Evolutionary conservation across 2,113 vertebrate genomes (phyloP).

Genomic region (Ornithorhynchus anatinus): DNA sequence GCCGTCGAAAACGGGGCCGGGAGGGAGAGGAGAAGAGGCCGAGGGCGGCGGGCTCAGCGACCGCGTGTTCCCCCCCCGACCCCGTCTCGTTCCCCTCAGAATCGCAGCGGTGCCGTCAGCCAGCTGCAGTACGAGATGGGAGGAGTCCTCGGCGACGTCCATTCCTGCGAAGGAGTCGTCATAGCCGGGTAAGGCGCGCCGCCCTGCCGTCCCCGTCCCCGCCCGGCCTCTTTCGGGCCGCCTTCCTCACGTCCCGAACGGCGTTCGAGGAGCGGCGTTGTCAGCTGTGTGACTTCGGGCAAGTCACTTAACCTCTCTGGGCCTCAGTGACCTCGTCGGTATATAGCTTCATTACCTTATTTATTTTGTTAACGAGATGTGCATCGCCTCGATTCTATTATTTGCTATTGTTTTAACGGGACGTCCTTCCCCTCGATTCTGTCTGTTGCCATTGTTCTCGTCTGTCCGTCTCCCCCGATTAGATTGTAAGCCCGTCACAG

Average conservation of each 20-base stretch:
- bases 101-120: slow-evolving; percentile 85
- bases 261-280: no score
- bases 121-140: slow-evolving; percentile 88
- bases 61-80: not conserved
- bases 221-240: not conserved
- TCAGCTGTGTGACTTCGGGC: no score
- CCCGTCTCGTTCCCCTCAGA: slow-evolving; percentile 70
- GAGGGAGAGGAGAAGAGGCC: not conserved
- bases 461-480: no score
- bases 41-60: not conserved
- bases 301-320: no score
- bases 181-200: slow-evolving; percentile 89
- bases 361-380: no score
- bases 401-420: no score
- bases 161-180: slow-evolving; percentile 80
- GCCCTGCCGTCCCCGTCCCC: not conserved
- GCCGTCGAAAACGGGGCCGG: not conserved
- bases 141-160: slow-evolving; percentile 86
- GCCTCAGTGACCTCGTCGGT: no score
- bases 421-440: no score
- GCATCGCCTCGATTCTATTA: no score
- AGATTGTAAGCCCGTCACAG: no score
- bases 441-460: no score
- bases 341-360: no score
- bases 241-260: not conserved